Conservation (phyloP, 2,797 vertebrate species). For the Chaetodon trifasciatus region DNA sequence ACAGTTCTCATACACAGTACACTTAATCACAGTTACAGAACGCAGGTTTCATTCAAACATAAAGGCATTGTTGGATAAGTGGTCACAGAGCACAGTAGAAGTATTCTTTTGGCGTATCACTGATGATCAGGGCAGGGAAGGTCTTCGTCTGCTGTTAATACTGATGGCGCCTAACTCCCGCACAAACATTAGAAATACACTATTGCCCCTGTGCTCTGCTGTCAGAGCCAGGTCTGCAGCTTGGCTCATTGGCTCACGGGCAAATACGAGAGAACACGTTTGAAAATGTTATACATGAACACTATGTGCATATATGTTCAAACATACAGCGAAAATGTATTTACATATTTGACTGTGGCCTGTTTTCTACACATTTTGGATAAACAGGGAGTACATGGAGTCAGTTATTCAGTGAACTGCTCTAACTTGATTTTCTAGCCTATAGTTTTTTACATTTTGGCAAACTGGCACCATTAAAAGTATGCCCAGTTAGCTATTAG, state of each 20-base stretch:
- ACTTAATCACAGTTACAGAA: slow-evolving; percentile 81
- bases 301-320: slow-evolving; percentile 49
- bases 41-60: slow-evolving; percentile 60
- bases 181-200: slow-evolving; percentile 21
- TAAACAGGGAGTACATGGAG: background rate
- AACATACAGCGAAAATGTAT: slow-evolving; percentile 30
- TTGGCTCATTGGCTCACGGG: slow-evolving; percentile 15
- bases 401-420: no score
- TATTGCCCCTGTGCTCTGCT: slow-evolving; percentile 41
- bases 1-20: slow-evolving; percentile 74
- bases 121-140: slow-evolving; percentile 30
- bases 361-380: background rate
- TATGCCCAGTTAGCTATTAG: background rate
- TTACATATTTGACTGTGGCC: slow-evolving; percentile 24
- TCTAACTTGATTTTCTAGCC: background rate
- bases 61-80: slow-evolving; percentile 76
- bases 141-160: slow-evolving; percentile 21
- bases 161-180: slow-evolving; percentile 31
- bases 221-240: slow-evolving; percentile 2
- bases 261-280: slow-evolving; percentile 6
- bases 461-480: background rate
- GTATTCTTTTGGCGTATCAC: slow-evolving; percentile 50
- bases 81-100: slow-evolving; percentile 67
- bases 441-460: background rate
- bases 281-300: slow-evolving; percentile 31